These are phyloP conservation scores for Drosophila sp. DNA, from an alignment of 1,140 invertebrate genomes.

Conservation along the genomic window DNA sequence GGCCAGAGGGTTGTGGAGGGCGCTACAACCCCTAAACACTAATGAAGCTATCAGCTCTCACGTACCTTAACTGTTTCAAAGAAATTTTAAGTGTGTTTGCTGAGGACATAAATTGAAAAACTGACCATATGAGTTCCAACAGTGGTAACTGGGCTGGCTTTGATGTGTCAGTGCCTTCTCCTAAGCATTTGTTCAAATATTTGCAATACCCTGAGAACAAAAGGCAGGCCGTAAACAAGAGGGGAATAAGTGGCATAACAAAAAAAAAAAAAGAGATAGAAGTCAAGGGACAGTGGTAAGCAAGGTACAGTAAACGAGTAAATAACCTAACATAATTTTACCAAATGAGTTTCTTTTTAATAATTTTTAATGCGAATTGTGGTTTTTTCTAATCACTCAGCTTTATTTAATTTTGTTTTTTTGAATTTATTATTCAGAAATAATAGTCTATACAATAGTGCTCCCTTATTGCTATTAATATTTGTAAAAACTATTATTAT, in stretches of 20 bases:
- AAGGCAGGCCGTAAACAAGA: constrained; percentile 28
- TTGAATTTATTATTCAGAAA: too few relatives aligned
- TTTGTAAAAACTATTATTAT: too few relatives aligned
- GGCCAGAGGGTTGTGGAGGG: not conserved
- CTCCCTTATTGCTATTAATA: too few relatives aligned
- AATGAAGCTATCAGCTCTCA: constrained; percentile 73
- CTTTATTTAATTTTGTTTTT: not conserved
- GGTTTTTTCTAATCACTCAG: not conserved
- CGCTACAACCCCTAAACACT: constrained; percentile 58
- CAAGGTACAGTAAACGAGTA: not conserved
- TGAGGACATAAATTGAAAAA: constrained; percentile 52
- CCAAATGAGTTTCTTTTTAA: too few relatives aligned
- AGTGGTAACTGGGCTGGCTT: constrained; percentile 49
- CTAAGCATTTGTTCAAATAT: constrained; percentile 75
- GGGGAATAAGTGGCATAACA: constrained; percentile 24
- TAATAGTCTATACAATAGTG: too few relatives aligned
- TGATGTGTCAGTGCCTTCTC: constrained; percentile 52
- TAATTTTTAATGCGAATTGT: not conserved
- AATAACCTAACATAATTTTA: not conserved
- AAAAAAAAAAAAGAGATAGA: constrained; percentile 13
- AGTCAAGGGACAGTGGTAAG: constrained; percentile 24
- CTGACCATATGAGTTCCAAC: constrained; percentile 66
- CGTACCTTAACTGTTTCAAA: constrained; percentile 62
- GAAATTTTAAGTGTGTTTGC: constrained; percentile 58
- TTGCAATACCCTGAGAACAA: constrained; percentile 50